phyloP scores from a whole-genome alignment of 2,113 vertebrate species.

The Paramormyrops kingsleyae region DNA sequence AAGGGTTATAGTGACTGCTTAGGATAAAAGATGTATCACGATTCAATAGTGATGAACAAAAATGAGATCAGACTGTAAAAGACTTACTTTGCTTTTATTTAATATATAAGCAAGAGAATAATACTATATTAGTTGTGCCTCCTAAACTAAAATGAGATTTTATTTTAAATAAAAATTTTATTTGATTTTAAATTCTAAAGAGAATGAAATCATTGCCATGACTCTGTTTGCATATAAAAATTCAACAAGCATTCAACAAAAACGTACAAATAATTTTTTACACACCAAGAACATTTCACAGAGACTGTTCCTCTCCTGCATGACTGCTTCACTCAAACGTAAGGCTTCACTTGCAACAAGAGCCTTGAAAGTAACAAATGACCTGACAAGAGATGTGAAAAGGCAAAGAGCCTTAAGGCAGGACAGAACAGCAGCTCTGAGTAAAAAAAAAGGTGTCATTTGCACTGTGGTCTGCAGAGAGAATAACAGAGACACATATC shows the following conservation, averaged over 20 bases:
- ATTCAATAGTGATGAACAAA: neutral
- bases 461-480: constrained; percentile 35
- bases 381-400: neutral
- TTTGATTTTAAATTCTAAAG: no score
- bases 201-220: neutral
- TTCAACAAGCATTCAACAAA: neutral
- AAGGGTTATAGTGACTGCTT: neutral
- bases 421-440: neutral
- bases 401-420: constrained; percentile 22
- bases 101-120: neutral
- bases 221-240: neutral
- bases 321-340: neutral
- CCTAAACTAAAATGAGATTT: neutral
- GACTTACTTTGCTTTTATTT: neutral
- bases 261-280: neutral
- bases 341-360: neutral
- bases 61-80: neutral
- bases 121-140: neutral
- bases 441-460: constrained; percentile 31
- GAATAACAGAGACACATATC: constrained; percentile 37
- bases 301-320: neutral
- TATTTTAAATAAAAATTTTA: no score
- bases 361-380: neutral
- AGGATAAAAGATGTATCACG: neutral
- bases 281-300: neutral